phyloP scores from a whole-genome alignment of 2,797 vertebrate species.

The Zalophus californianus region DNA sequence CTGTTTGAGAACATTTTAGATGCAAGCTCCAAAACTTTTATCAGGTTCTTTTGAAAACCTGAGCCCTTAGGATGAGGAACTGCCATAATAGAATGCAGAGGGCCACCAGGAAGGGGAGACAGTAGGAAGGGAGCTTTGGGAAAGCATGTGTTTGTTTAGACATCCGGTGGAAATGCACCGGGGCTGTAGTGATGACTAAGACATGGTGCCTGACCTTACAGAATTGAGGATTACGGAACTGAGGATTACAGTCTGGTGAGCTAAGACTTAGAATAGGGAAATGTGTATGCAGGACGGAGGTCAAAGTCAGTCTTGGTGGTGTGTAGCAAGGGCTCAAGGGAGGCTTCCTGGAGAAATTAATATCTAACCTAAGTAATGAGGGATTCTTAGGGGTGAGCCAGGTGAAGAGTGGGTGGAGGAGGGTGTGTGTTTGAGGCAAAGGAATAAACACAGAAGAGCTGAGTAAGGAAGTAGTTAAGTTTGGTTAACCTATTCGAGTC shows the following conservation, averaged over 20 bases:
- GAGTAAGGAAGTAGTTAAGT: neutral
- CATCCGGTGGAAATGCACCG: neutral
- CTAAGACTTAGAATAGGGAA: neutral
- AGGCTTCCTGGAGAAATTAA: neutral
- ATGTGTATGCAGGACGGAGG: no score
- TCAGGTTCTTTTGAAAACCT: neutral
- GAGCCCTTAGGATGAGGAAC: neutral
- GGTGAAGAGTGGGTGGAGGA: neutral
- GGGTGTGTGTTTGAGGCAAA: neutral
- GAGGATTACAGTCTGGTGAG: neutral
- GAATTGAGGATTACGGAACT: neutral
- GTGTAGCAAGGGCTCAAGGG: neutral
- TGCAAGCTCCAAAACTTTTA: neutral
- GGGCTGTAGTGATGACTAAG: neutral
- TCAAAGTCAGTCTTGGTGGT: neutral
- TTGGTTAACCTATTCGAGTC: neutral
- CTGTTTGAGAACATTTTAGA: neutral
- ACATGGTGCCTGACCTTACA: no score
- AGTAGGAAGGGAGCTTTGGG: neutral
- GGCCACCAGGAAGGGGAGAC: no score
- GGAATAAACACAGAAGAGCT: neutral
- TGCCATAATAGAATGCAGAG: neutral
- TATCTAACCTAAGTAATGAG: neutral
- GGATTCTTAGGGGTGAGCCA: neutral
- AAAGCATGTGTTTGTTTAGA: neutral